Evolutionary conservation across 2,888 invertebrate genomes (phyloP).

Genomic region (Heliconius charithonia): DNA sequence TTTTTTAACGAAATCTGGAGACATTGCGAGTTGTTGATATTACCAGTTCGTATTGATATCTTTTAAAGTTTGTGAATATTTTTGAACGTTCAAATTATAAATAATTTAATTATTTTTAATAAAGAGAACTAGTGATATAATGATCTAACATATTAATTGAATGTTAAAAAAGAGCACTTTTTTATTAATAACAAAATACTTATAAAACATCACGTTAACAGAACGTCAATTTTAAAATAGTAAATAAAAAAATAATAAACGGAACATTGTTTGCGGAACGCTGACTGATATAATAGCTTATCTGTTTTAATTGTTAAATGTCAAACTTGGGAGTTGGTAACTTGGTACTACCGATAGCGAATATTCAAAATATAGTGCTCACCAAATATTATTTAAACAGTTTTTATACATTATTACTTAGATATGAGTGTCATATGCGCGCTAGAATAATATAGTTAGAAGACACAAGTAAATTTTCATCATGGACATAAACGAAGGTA

Average conservation of each 20-base stretch:
- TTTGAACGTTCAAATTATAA: no score
- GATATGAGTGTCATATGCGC: not conserved
- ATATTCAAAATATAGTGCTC: slow-evolving; percentile 23
- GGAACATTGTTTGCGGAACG: not conserved
- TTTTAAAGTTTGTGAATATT: no score
- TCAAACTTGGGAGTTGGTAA: not conserved
- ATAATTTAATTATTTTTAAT: no score
- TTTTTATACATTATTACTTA: slow-evolving; percentile 9
- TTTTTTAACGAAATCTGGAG: no score
- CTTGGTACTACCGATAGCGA: not conserved
- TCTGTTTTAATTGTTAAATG: slow-evolving; percentile 6
- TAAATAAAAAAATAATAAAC: not conserved
- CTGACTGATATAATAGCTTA: not conserved
- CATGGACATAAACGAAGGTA: slow-evolving; percentile 78
- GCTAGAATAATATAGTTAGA: not conserved
- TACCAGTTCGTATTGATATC: no score
- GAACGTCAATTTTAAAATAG: not conserved
- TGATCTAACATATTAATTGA: no score
- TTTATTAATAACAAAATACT: no score
- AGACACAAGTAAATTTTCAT: slow-evolving; percentile 30
- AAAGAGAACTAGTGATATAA: no score
- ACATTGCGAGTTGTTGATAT: no score
- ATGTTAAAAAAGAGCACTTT: no score
- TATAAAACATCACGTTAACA: not conserved
- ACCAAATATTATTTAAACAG: not conserved